Conservation (phyloP, 2,797 vertebrate species). For the Hemibagrus guttatus region DNA sequence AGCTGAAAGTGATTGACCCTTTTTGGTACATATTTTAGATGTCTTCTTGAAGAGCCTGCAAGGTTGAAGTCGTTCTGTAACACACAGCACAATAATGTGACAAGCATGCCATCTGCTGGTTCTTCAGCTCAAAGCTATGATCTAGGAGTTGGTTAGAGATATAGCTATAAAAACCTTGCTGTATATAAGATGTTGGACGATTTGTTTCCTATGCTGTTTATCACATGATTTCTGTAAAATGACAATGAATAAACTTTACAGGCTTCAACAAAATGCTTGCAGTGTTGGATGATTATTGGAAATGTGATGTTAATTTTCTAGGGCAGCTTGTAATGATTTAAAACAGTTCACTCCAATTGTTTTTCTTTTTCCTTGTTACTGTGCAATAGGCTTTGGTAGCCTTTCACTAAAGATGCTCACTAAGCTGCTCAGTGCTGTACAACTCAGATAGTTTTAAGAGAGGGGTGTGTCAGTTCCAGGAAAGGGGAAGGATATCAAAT, state of each 20-base stretch:
- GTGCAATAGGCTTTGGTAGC: neutral
- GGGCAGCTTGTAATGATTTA: too few relatives aligned
- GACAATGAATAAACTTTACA: neutral
- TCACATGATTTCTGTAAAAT: neutral
- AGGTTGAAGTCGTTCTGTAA: neutral
- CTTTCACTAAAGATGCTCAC: neutral
- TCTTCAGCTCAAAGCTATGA: neutral
- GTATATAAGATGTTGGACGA: neutral
- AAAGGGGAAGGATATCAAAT: neutral
- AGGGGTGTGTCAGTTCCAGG: neutral
- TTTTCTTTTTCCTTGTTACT: neutral
- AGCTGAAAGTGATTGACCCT: neutral
- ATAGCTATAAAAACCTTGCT: neutral
- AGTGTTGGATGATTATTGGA: neutral
- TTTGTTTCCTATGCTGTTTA: neutral
- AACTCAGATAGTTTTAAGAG: neutral
- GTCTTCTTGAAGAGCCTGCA: neutral
- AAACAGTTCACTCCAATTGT: neutral
- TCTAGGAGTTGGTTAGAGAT: neutral
- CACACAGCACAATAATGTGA: constrained; percentile 20
- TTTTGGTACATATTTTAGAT: neutral
- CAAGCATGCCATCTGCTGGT: constrained; percentile 50
- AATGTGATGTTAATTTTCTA: neutral
- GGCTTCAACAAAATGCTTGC: neutral
- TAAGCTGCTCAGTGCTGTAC: neutral